phyloP scores from a whole-genome alignment of 64 coral and sea anemone species.

The Pocillopora damicornis region DNA sequence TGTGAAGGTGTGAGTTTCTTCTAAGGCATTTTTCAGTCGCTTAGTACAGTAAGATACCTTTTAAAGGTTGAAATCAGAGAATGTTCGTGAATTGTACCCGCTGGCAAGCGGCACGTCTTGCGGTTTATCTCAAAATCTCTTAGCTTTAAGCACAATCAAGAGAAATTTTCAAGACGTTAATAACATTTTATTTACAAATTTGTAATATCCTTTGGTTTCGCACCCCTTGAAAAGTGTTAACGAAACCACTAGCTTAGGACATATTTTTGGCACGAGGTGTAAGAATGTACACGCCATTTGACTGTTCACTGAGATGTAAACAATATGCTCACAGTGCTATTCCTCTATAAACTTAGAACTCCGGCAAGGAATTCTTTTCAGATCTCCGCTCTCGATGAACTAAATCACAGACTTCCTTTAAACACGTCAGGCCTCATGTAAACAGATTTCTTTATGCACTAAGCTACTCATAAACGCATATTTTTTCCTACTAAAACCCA shows the following conservation, averaged over 20 bases:
- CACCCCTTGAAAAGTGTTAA: neutral
- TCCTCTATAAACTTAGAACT: neutral
- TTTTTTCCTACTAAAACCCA: neutral
- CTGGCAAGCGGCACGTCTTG: neutral
- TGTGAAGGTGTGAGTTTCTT: neutral
- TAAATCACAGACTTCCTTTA: neutral
- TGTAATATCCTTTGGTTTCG: neutral
- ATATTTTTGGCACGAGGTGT: neutral
- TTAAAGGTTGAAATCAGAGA: neutral
- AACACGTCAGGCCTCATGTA: neutral
- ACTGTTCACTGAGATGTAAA: neutral
- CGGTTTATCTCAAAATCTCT: neutral
- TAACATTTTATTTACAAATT: neutral
- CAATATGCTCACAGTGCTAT: neutral
- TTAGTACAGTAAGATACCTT: neutral
- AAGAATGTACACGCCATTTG: neutral
- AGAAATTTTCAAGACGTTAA: constrained; percentile 2
- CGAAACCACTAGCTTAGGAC: neutral
- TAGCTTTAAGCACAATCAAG: neutral
- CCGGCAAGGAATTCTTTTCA: neutral
- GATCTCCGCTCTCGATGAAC: neutral
- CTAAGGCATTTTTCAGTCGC: neutral
- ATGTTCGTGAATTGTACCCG: neutral
- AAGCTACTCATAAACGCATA: neutral
- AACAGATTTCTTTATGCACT: neutral